Percentiles rank a stretch among this genome's conserved stretches.
These are phyloP conservation scores for Caligus rogercresseyi DNA, from an alignment of 1,140 invertebrate genomes.

Conservation along the genomic window DNA sequence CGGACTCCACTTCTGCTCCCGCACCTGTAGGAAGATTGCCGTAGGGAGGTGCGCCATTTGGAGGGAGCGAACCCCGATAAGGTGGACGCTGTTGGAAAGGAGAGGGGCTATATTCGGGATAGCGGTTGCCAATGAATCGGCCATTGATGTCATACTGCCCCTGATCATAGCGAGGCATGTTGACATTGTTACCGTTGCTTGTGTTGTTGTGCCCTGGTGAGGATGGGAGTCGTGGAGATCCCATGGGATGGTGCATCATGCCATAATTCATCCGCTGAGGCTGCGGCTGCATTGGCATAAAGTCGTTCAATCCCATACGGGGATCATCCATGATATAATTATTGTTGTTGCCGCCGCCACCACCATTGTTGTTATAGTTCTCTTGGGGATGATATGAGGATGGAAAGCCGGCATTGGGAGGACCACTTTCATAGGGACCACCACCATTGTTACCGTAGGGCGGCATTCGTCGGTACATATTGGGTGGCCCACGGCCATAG, in stretches of 20 bases:
- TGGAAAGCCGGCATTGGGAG: background rate
- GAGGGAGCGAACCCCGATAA: background rate
- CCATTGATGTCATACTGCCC: background rate
- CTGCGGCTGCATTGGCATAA: too few relatives aligned
- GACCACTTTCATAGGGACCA: background rate
- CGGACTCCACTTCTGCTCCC: too few relatives aligned
- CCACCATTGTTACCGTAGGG: background rate
- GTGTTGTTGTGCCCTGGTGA: too few relatives aligned
- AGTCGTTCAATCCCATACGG: background rate
- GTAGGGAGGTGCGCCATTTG: background rate
- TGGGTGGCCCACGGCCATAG: background rate
- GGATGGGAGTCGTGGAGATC: background rate
- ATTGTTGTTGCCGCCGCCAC: background rate
- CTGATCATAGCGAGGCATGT: background rate
- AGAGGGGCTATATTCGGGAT: background rate
- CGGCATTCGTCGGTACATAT: background rate
- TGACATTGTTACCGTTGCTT: too few relatives aligned
- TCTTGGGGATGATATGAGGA: background rate
- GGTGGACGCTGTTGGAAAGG: background rate
- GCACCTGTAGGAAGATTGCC: too few relatives aligned
- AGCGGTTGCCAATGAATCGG: background rate
- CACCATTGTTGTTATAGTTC: background rate
- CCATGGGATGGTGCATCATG: background rate
- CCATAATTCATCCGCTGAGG: background rate
- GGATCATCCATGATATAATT: background rate